phyloP scores from a whole-genome alignment of 2,888 invertebrate genomes.

The Stenoptilia bipunctidactyla region DNA sequence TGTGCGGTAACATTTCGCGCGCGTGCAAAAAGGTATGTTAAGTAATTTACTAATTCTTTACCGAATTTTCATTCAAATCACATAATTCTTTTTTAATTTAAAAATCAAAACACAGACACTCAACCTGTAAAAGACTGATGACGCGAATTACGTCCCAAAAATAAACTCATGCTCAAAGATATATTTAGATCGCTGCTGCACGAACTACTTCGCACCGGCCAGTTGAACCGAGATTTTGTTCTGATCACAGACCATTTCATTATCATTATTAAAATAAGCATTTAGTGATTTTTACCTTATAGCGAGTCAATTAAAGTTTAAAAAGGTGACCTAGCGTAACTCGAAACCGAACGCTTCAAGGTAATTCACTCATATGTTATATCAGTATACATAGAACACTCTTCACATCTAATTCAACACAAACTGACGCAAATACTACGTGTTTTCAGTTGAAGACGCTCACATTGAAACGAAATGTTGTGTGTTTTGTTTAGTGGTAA shows the following conservation, averaged over 20 bases:
- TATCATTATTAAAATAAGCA: constrained; percentile 28
- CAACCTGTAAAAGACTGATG: constrained; percentile 25
- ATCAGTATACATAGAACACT: constrained; percentile 50
- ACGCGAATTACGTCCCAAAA: constrained; percentile 63
- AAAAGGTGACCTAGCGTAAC: constrained; percentile 29
- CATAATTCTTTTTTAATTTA: too few species aligned
- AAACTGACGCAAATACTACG: constrained; percentile 62
- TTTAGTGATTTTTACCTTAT: constrained; percentile 28
- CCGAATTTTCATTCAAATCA: too few species aligned
- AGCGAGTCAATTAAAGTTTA: constrained; percentile 42
- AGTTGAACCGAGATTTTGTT: constrained; percentile 63
- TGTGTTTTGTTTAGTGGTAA: constrained; percentile 60
- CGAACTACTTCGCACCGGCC: constrained; percentile 48
- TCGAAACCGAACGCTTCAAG: constrained; percentile 45
- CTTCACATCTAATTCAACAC: constrained; percentile 69
- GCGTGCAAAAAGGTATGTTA: too few species aligned
- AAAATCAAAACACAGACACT: too few species aligned
- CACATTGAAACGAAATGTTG: constrained; percentile 64
- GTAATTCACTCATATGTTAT: constrained; percentile 57
- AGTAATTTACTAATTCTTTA: too few species aligned
- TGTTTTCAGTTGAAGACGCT: constrained; percentile 62
- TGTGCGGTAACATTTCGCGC: too few species aligned
- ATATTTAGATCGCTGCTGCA: constrained; percentile 63
- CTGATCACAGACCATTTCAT: constrained; percentile 52
- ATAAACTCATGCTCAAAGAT: constrained; percentile 66